phyloP scores from a whole-genome alignment of 2,888 invertebrate genomes.

The Parascotia fuliginaria region DNA sequence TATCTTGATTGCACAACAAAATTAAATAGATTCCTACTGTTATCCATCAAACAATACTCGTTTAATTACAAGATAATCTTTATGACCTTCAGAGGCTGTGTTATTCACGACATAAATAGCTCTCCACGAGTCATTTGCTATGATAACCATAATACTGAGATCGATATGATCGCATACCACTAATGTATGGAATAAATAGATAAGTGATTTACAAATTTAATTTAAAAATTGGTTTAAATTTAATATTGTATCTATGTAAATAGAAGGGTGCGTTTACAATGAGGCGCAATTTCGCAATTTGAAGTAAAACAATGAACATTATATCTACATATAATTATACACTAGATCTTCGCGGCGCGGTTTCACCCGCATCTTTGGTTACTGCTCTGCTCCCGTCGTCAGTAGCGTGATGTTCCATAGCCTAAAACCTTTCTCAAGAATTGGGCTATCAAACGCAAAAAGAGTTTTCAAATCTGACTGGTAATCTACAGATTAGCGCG shows the following conservation, averaged over 20 bases:
- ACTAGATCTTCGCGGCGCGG: too few species aligned
- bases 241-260: not conserved
- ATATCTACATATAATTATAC: too few species aligned
- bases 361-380: too few species aligned
- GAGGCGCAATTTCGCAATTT: not conserved
- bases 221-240: too few species aligned
- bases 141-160: conserved; percentile 10
- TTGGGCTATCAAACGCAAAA: too few species aligned
- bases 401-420: too few species aligned
- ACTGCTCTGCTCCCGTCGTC: too few species aligned
- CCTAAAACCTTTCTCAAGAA: too few species aligned
- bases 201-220: not conserved
- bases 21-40: too few species aligned
- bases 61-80: not conserved
- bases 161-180: conserved; percentile 4
- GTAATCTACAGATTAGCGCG: too few species aligned
- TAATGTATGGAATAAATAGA: not conserved
- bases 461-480: too few species aligned
- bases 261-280: not conserved
- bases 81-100: not conserved
- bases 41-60: not conserved
- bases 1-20: too few species aligned
- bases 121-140: not conserved
- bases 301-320: not conserved
- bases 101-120: conserved; percentile 1